Conservation (phyloP, 2,113 vertebrate species). For the Lagenorhynchus albirostris region DNA sequence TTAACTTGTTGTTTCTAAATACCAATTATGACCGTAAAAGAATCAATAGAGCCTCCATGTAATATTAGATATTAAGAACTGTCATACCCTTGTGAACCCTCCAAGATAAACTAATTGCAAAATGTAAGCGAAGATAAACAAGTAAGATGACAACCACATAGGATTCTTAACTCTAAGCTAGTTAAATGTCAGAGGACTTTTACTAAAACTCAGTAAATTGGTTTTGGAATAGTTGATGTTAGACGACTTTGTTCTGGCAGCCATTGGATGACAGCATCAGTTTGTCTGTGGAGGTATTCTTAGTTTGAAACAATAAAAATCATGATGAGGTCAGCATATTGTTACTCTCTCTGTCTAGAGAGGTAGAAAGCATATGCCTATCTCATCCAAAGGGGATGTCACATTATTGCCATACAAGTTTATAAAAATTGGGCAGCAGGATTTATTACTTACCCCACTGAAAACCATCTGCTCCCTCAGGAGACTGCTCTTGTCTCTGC, state of each 20-base stretch:
- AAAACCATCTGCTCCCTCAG: not conserved
- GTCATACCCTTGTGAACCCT: not conserved
- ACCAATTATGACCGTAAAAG: not conserved
- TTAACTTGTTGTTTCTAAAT: not conserved
- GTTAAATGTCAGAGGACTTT: not conserved
- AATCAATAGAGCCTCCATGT: not conserved
- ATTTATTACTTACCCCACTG: not conserved
- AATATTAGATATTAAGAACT: not conserved
- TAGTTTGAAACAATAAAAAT: constrained; percentile 33
- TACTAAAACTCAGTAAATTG: constrained; percentile 4
- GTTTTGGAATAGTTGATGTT: not conserved
- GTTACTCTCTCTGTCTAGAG: not conserved
- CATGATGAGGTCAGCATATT: not conserved
- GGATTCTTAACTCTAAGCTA: not conserved
- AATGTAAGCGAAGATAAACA: not conserved
- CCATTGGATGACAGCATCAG: not conserved
- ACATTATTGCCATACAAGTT: not conserved
- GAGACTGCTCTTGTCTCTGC: too few species aligned
- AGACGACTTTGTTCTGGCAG: constrained; percentile 6
- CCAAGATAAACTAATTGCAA: not conserved
- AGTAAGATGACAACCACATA: not conserved
- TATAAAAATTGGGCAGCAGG: not conserved
- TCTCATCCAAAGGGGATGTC: not conserved
- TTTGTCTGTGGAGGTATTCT: not conserved
- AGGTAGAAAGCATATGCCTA: not conserved